Evolutionary conservation across 2,113 vertebrate species (phyloP), one percentile per base, ranked within the genome.

Genomic region (Micronisus gabar): DNA sequence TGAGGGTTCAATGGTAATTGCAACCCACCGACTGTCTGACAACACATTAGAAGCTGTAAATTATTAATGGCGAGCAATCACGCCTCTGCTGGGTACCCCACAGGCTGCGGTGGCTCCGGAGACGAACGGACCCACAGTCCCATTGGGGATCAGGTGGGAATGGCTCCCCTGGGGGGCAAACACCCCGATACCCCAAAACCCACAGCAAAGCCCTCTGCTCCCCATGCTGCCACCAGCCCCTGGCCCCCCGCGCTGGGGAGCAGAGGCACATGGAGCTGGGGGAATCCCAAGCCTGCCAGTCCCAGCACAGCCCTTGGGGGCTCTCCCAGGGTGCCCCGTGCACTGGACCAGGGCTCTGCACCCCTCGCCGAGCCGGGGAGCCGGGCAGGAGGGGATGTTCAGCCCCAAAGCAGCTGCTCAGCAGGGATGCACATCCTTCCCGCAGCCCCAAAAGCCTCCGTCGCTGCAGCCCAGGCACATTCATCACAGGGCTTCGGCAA

Each of bases 121-220:
- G n/a, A 13, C 0, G 1, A 23, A 8, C 27, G 9, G 40, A 85
- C 55, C 2, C 34, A 4, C 0, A 0, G 7, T 30, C 18, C 12
- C 30, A 0, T 3, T 1, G 1, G 59, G n/a, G 27, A 1, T 6
- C 50, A 20, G 41, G 5, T 21, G 65, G 34, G 53, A 62, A 50
- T 0, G 4, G 30, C n/a, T n/a, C 8, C 14, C 34, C 8, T 15
- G 12, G 22, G 47, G 11, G 11, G 18, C 0, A 32, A 67, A 43
- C 5, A 3, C 2, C 45, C 15, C 5, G 0, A 71, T 27, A 18
- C 25, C 56, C 72, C 67, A 43, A 84, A 74, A 48, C 26, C n/a
- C 15, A 6, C 0, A 1, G 50, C n/a, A 47, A 71, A 53, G 11
- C 6, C 18, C 30, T 41, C 29, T 29, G 26, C n/a, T 59, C 22